Base-by-base conservation (phyloP, 1,140 invertebrate genomes). In the Sitophilus oryzae region DNA sequence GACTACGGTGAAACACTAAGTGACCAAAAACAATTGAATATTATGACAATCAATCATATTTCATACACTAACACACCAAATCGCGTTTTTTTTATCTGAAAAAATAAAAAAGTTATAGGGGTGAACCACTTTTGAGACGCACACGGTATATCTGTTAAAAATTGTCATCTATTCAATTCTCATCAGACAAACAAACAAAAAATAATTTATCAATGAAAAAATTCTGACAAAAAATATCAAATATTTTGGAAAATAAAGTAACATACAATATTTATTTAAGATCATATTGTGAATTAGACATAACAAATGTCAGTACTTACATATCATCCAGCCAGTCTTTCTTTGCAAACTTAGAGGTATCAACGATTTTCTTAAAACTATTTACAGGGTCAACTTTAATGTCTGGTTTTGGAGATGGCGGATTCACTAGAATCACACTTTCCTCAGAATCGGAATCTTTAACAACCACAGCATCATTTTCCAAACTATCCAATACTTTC, bases 371-470 rank as follows among this genome's bases (percentile, higher is more conserved):
- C 41, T 68, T 67, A 3, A 71, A 53, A 52, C 61, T 69, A 50
- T 71, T 71, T 8, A 69, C 48, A 11, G 62, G 64, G 30, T 64
- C 63, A 1, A 70, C 61, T 58, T 66, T 63, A 44, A 69, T 61
- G 52, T 70, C 68, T 0, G 65, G 62, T 42, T 66, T 66, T 6
- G 69, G 69, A 15, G 68, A 66, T 18, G 67, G 68, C 6, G 67
- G 67, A 42, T 44, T 59, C 2, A 66, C 61, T 9, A 69, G 18
- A 34, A 65, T 56, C 21, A 69, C 64, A 51, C 51, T 51, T 3
- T 66, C 56, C 30, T 71, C 69, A 8, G 68, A 66, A 62, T 69
- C 67, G 5, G 64, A 69, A 63, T 71, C 68, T 45, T 67, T 68
- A 3, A 71, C 52, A 10, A 61, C 57, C 14, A 66, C 53, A 5